Evolutionary conservation across 2,797 vertebrate species (phyloP), one percentile per base, ranked within the genome.

Genomic region (Cercopithecus mitis): DNA sequence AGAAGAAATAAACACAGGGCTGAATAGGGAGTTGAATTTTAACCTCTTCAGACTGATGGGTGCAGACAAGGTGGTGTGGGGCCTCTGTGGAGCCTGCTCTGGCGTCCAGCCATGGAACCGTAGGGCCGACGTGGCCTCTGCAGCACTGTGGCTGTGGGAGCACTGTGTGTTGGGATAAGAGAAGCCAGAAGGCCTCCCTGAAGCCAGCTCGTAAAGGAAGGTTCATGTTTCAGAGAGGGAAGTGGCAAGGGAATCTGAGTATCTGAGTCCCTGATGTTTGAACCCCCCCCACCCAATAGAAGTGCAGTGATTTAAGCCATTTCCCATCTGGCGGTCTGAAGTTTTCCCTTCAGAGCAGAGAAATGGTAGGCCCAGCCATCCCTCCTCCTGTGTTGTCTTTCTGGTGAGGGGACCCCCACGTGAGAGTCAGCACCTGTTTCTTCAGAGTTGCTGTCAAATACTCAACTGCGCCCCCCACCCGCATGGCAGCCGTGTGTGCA

Each of bases 291-390:
- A 4, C 1, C 33, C 64, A 14, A 10, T 12, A 72, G 67, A 72
- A 39, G n/a, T n/a, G 15, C 33, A 19, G 61, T 67, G 61, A 67
- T 5, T 5, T 14, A n/a, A 7, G 47, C 67, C 25, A 17, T 19
- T 25, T 41, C 20, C 2, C 12, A 27, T 36, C 45, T 47, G 15
- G 76, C 13, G 0, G 13, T 43, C 75, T 75, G 41, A 9, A 43
- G 1, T 45, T 10, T 5, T 8, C 81, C n/a, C 2, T 41, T 43
- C 47, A 5, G 0, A 8, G 43, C 75, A 57, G 30, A 11, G 36
- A 1, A 41, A 72, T 9, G 0, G 41, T 17, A 9, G 33, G 41
- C 1, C 55, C 6, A 3, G n/a, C 20, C 9, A 3, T 0, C 13
- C 41, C 57, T 10, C 9, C 4, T n/a, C 36, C 7, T 19, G 0